phyloP scores from a whole-genome alignment of 2,888 invertebrate species.

The Andrena marginata region DNA sequence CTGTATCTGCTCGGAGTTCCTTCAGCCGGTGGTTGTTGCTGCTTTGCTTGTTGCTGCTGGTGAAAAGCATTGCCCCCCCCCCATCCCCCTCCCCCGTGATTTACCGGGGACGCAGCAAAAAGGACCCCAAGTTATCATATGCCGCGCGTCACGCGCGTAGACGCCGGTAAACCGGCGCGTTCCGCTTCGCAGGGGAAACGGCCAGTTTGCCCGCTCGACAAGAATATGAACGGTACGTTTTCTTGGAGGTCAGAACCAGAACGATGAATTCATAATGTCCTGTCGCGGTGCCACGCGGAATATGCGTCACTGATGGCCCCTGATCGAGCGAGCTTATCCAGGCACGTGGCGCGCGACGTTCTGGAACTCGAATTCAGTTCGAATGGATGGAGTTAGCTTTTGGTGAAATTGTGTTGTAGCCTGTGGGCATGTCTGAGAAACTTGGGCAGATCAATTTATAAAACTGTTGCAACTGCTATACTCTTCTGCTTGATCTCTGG shows the following conservation, averaged over 20 bases:
- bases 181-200: constrained; percentile 10
- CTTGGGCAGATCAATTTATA: too few species aligned
- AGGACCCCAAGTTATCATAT: background rate
- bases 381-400: too few species aligned
- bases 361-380: too few species aligned
- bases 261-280: constrained; percentile 5
- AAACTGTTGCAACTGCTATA: too few species aligned
- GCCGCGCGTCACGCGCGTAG: background rate
- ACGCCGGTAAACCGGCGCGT: background rate
- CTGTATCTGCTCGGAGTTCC: constrained; percentile 48
- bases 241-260: constrained; percentile 9
- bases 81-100: background rate
- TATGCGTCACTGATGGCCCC: too few species aligned
- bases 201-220: constrained; percentile 12
- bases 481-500: too few species aligned
- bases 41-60: constrained; percentile 52
- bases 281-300: background rate
- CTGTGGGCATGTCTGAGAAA: too few species aligned
- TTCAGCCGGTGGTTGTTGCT: constrained; percentile 26
- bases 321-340: background rate
- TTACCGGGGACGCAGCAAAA: background rate
- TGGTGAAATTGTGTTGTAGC: too few species aligned
- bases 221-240: constrained; percentile 30
- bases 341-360: background rate
- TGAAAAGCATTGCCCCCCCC: constrained; percentile 18